phyloP scores from a whole-genome alignment of 2,797 vertebrate species.

The Smutsia temminckii region DNA sequence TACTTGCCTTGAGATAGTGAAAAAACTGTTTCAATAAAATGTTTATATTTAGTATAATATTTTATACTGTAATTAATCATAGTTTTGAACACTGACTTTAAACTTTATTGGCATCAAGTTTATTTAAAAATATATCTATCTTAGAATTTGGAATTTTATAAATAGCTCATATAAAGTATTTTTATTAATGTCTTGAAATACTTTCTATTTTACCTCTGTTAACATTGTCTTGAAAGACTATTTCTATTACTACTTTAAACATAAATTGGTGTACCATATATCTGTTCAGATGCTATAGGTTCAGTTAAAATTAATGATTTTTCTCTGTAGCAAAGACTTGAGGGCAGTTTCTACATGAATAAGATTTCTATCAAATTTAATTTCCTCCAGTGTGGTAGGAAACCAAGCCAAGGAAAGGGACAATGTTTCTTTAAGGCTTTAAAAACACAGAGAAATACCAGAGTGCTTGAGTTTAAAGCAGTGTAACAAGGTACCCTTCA shows the following conservation, averaged over 20 bases:
- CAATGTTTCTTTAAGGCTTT: too few species aligned
- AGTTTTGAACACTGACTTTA: slow-evolving; percentile 2
- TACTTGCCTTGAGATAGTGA: not conserved
- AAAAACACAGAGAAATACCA: too few species aligned
- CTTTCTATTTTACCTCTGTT: not conserved
- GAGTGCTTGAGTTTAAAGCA: too few species aligned
- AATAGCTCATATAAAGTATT: not conserved
- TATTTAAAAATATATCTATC: not conserved
- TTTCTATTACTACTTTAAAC: not conserved
- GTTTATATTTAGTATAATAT: not conserved
- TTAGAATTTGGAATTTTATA: not conserved
- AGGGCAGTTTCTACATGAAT: not conserved
- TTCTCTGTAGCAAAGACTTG: not conserved
- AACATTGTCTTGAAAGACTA: not conserved
- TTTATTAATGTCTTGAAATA: not conserved
- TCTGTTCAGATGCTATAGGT: not conserved
- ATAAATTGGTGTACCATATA: not conserved
- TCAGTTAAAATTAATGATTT: slow-evolving; percentile 16
- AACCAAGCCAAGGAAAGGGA: too few species aligned
- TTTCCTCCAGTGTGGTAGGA: not conserved
- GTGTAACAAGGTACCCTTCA: too few species aligned
- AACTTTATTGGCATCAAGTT: not conserved
- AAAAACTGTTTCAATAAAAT: not conserved
- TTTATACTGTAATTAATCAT: not conserved
- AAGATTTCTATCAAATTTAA: slow-evolving; percentile 14